phyloP scores from a whole-genome alignment of 1,140 invertebrate species.

The Phymastichus coffea region DNA sequence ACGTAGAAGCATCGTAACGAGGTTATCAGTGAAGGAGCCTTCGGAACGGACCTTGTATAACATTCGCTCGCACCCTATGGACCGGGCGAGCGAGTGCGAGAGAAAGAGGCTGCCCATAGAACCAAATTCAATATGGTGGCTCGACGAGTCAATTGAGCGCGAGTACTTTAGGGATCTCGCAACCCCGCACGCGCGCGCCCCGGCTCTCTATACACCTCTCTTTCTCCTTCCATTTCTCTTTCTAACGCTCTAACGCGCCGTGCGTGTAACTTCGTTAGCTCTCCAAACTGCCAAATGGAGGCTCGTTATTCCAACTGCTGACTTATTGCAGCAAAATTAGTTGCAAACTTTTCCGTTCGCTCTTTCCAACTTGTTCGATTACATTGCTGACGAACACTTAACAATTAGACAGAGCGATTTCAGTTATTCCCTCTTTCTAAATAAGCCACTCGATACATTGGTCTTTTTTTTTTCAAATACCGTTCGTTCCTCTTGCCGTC shows the following conservation, averaged over 20 bases:
- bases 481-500: too few species aligned
- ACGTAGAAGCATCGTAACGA: conserved; percentile 47
- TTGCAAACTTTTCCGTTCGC: too few species aligned
- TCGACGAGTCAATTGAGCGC: conserved; percentile 52
- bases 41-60: conserved; percentile 37
- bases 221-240: conserved; percentile 31
- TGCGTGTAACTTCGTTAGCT: conserved; percentile 19
- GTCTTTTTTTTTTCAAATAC: not conserved
- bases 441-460: conserved; percentile 9
- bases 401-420: too few species aligned
- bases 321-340: too few species aligned
- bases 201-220: conserved; percentile 28
- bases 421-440: too few species aligned
- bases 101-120: too few species aligned
- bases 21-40: conserved; percentile 42
- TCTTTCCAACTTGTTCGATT: too few species aligned
- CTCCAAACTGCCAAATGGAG: conserved; percentile 5
- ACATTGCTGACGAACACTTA: too few species aligned
- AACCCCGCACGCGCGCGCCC: not conserved
- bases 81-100: too few species aligned
- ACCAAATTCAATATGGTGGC: conserved; percentile 53
- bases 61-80: too few species aligned
- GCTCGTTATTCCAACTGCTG: conserved; percentile 2
- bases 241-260: conserved; percentile 18
- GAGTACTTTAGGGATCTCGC: conserved; percentile 40